Evolutionary conservation across 2,797 vertebrate species (phyloP), one percentile per base, ranked within the genome.

Genomic region (Pseudomugil tenellus): DNA sequence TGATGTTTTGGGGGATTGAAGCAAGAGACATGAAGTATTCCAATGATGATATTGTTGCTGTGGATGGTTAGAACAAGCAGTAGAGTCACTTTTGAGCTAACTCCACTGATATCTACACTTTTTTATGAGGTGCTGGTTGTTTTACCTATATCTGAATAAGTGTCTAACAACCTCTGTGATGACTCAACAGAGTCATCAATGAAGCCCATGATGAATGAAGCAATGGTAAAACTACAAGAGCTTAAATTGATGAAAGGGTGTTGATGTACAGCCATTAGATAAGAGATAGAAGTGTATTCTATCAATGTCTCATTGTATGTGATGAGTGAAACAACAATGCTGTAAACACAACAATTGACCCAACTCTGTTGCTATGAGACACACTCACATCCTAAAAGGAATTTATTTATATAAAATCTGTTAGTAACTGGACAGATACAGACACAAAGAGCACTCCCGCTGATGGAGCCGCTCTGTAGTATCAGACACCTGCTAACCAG

Each of bases 401-500:
- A 67, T 70, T 39, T 58, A n/a, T 77, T 54, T 59, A 10, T 48
- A 51, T 14, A 67, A 78, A 76, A 75, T 64, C 64, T 64, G 54
- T 63, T 74, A 23, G 70, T 83, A 84, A 86, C 87, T 86, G 72
- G 81, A 68, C 53, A 54, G 57, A 85, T 37, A 58, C 58, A 75
- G 70, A 81, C 6, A 37, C 60, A 79, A 63, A 77, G 70, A 64
- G 52, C 31, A 70, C 51, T 49, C 76, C 56, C 61, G 63, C 63
- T 87, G 76, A 88, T 80, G 74, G 65, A 73, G 69, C 61, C 68
- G 75, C 72, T 65, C 49, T 0, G 72, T 56, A 71, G 67, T 83
- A 84, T 76, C 80, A 85, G 70, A 76, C 21, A 69, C 62, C 79
- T 73, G 53, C 75, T 85, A 79, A 89, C 68, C 74, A 72, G 63